Conservation (phyloP, 2,113 vertebrate genomes). For the Ginglymostoma cirratum region DNA sequence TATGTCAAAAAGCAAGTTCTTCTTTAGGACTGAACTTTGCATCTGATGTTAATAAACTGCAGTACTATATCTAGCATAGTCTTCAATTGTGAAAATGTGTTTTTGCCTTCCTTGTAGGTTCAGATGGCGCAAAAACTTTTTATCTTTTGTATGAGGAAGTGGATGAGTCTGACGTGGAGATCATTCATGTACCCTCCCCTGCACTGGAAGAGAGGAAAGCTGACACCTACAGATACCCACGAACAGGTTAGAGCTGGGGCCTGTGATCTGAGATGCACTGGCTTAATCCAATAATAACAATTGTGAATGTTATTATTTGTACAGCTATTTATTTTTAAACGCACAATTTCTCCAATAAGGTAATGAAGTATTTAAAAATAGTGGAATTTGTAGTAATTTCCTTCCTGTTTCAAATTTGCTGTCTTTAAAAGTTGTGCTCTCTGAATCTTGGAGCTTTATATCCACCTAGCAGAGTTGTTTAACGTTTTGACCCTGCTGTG, state of each 20-base stretch:
- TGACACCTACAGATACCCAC: conserved; percentile 87
- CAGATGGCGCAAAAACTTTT: conserved; percentile 69
- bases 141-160: conserved; percentile 88
- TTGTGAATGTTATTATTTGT: not conserved
- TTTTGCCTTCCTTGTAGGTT: conserved; percentile 50
- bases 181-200: conserved; percentile 90
- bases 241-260: conserved; percentile 66
- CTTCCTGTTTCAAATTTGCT: not conserved
- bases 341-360: not conserved
- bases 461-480: not conserved
- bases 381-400: not conserved
- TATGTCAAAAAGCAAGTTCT: not conserved
- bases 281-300: not conserved
- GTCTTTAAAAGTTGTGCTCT: not conserved
- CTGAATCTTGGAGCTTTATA: not conserved
- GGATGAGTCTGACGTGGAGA: conserved; percentile 89
- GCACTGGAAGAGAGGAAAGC: conserved; percentile 90
- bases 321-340: not conserved
- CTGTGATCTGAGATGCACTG: not conserved
- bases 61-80: not conserved
- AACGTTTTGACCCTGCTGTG: not conserved
- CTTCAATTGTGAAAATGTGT: not conserved
- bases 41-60: not conserved
- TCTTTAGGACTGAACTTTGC: not conserved
- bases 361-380: not conserved